phyloP scores from a whole-genome alignment of 2,113 vertebrate genomes.

The Cheirogaleus medius region DNA sequence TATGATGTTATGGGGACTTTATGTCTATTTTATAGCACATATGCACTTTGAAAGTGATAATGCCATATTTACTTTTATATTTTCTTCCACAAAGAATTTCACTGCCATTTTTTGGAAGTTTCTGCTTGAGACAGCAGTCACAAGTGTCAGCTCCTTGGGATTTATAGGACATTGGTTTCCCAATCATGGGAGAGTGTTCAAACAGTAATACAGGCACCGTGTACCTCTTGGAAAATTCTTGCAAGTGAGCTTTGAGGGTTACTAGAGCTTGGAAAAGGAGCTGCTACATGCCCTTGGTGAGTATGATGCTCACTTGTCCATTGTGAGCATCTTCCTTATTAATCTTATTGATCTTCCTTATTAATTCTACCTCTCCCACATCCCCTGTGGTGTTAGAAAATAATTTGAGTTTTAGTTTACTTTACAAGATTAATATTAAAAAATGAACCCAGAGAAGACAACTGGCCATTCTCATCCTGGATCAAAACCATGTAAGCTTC shows the following conservation, averaged over 20 bases:
- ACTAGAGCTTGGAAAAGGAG: not conserved
- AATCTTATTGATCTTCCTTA: not conserved
- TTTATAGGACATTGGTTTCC: not conserved
- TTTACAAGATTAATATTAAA: not conserved
- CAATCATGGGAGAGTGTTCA: not conserved
- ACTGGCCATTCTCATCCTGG: not conserved
- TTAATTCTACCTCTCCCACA: not conserved
- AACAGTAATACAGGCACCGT: not conserved
- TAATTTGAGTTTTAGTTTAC: not conserved
- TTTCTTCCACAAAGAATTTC: constrained; percentile 12
- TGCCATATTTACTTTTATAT: constrained; percentile 5
- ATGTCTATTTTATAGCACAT: not conserved
- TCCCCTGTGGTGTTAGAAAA: not conserved
- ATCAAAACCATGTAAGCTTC: not conserved
- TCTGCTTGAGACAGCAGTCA: not conserved
- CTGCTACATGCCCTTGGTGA: not conserved
- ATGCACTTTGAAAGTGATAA: constrained; percentile 21
- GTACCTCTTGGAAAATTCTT: not conserved
- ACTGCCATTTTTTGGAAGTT: not conserved
- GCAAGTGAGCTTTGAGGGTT: not conserved
- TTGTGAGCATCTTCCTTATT: not conserved
- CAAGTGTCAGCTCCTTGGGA: not conserved
- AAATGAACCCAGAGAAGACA: not conserved
- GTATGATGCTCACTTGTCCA: too few relatives aligned
- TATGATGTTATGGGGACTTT: constrained; percentile 13